A percentile compares a stretch with the other conserved stretches of the same genome.
These are phyloP conservation scores for Mycteria americana DNA, from an alignment of 2,797 vertebrate species.

Conservation along the genomic window DNA sequence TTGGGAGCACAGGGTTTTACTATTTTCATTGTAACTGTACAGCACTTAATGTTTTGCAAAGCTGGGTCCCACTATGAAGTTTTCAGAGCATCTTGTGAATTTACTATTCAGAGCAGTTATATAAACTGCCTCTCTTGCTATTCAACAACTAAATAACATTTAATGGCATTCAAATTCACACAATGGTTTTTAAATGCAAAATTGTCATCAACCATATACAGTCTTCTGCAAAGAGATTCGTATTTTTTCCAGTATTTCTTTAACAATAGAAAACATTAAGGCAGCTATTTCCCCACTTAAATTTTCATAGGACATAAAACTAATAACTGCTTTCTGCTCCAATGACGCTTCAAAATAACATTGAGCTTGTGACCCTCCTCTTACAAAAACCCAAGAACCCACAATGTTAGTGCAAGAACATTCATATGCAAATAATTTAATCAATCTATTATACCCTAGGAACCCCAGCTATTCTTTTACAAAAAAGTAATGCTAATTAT, in stretches of 20 bases:
- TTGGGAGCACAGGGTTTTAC: not conserved
- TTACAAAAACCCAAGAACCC: not conserved
- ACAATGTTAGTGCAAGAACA: not conserved
- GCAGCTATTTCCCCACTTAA: not conserved
- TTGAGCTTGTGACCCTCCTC: not conserved
- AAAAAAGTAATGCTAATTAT: not conserved
- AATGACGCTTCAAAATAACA: constrained; percentile 17
- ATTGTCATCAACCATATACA: constrained; percentile 11
- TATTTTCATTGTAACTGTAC: not conserved
- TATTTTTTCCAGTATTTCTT: not conserved
- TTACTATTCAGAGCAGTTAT: not conserved
- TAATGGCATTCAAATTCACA: not conserved
- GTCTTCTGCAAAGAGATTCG: not conserved
- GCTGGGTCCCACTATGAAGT: not conserved
- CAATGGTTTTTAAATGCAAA: constrained; percentile 21
- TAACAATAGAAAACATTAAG: constrained; percentile 8
- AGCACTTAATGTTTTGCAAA: not conserved
- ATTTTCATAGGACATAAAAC: constrained; percentile 8
- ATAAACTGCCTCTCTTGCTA: not conserved
- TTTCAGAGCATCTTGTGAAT: not conserved
- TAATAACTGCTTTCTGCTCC: constrained; percentile 15
- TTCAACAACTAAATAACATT: constrained; percentile 10
- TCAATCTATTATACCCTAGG: not conserved
- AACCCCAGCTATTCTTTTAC: not conserved
- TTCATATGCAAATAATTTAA: constrained; percentile 28